Conservation (phyloP, 2,113 vertebrate species). For the Lipotes vexillifer region DNA sequence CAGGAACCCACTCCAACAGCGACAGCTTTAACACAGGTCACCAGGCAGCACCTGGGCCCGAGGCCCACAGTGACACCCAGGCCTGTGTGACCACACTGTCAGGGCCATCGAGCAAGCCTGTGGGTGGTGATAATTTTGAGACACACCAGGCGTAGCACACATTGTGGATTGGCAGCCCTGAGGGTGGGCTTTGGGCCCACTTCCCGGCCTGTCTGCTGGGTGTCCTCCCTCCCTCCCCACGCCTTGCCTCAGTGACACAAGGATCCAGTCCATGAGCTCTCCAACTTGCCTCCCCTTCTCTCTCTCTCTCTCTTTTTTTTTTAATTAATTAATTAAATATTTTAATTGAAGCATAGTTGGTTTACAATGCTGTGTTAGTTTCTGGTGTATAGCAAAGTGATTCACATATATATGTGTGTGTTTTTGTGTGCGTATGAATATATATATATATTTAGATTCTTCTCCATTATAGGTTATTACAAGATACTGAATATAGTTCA, state of each 20-base stretch:
- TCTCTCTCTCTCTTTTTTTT: background rate
- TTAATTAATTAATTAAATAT: background rate
- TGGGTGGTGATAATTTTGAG: background rate
- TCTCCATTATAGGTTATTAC: background rate
- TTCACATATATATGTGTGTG: background rate
- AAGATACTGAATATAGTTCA: background rate
- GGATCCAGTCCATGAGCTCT: background rate
- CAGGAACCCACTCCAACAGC: background rate
- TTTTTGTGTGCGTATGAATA: background rate
- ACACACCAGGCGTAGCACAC: accelerated
- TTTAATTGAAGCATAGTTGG: background rate
- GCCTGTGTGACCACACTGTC: background rate
- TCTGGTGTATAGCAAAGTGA: background rate
- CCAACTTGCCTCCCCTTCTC: background rate
- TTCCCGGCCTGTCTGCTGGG: background rate
- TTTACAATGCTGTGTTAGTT: background rate
- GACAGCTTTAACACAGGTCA: background rate
- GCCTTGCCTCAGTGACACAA: background rate
- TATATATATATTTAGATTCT: background rate
- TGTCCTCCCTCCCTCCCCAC: accelerated
- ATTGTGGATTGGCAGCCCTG: background rate
- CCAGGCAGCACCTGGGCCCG: background rate
- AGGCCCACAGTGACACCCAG: background rate
- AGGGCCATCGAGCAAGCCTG: background rate
- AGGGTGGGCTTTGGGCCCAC: too few species aligned